These are phyloP conservation scores for Thereva nobilitata DNA, from an alignment of 2,888 invertebrate genomes.

Conservation along the genomic window DNA sequence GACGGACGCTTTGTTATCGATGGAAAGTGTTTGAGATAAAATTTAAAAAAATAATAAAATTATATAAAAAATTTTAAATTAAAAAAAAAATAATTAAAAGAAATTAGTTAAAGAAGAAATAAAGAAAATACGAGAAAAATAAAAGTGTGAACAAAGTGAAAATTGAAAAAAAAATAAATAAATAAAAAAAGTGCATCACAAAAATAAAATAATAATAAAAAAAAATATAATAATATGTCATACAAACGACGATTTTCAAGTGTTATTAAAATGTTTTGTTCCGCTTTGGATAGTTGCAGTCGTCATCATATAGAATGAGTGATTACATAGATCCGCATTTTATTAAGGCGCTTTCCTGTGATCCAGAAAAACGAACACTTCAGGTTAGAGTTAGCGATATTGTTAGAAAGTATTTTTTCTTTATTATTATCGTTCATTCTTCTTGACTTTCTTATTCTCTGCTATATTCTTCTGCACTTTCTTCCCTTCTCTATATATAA, in stretches of 20 bases:
- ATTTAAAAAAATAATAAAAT: not conserved
- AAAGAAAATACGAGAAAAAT: too few relatives aligned
- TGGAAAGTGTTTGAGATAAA: conserved; percentile 18
- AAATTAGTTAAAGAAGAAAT: not conserved
- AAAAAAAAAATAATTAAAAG: conserved; percentile 1
- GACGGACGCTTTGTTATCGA: conserved; percentile 25
- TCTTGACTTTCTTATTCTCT: not conserved
- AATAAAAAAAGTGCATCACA: not conserved
- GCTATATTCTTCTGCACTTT: not conserved
- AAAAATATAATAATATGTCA: conserved; percentile 1
- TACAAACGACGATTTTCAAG: not conserved
- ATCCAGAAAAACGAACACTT: conserved; percentile 61
- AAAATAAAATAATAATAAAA: not conserved
- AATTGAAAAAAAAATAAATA: not conserved
- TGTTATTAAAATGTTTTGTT: not conserved
- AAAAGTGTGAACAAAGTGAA: not conserved
- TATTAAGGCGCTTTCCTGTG: conserved; percentile 61
- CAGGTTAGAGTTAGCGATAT: conserved; percentile 55
- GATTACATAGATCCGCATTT: conserved; percentile 62
- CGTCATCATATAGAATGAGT: conserved; percentile 53
- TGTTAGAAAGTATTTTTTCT: not conserved
- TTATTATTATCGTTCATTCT: not conserved
- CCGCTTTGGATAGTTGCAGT: not conserved
- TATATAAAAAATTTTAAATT: not conserved
- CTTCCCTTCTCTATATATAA: too few relatives aligned